A percentile compares a stretch with the other conserved stretches of the same genome.
Evolutionary conservation across 2,797 vertebrate genomes (phyloP).

Genomic region (Merluccius polli): DNA sequence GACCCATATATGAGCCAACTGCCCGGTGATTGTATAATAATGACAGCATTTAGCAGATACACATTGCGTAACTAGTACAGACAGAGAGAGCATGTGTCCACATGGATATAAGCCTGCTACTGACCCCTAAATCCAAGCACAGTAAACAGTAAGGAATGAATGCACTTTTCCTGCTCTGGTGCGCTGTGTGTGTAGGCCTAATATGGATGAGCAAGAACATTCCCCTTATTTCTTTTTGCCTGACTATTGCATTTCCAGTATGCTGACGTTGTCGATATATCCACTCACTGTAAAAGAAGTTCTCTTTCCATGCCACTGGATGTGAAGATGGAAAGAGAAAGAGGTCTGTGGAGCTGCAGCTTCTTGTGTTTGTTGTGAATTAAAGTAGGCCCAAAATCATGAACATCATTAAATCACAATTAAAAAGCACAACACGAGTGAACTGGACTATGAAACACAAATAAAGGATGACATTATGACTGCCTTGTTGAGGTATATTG

Average conservation of each 20-base stretch:
- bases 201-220: neutral
- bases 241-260: neutral
- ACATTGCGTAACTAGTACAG: slow-evolving; percentile 39
- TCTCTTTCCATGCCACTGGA: neutral
- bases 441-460: too few species aligned
- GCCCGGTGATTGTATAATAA: slow-evolving; percentile 55
- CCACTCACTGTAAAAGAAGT: neutral
- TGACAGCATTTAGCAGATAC: slow-evolving; percentile 53
- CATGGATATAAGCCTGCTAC: neutral
- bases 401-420: neutral
- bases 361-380: neutral
- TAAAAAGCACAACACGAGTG: neutral
- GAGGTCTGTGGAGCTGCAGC: neutral
- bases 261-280: neutral
- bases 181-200: neutral
- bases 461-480: neutral
- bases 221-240: neutral
- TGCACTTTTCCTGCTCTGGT: neutral
- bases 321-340: neutral
- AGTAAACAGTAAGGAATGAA: neutral
- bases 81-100: slow-evolving; percentile 10
- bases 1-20: slow-evolving; percentile 45
- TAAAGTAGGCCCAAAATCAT: neutral
- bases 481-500: neutral
- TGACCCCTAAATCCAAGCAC: neutral